Conservation (phyloP, 2,888 invertebrate species). For the Machimus atricapillus region DNA sequence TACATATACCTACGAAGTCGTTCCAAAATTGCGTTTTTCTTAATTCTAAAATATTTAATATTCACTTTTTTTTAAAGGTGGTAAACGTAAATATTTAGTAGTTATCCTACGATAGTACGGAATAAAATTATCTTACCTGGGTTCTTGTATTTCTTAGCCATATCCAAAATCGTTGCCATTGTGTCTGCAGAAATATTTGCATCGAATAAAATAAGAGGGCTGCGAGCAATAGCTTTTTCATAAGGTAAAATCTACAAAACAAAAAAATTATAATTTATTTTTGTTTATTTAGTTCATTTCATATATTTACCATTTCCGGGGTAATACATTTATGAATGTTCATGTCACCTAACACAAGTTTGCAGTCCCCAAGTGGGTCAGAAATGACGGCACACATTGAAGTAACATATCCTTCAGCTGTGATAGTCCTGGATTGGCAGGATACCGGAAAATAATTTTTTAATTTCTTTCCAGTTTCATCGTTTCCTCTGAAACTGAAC, state of each 20-base stretch:
- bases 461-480: constrained; percentile 65
- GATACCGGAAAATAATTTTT: constrained; percentile 56
- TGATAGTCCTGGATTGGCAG: constrained; percentile 53
- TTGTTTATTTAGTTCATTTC: not conserved
- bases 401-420: constrained; percentile 60
- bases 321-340: constrained; percentile 75
- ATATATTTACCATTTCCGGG: constrained; percentile 67
- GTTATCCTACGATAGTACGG: not conserved
- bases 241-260: constrained; percentile 67
- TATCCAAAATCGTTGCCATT: constrained; percentile 69
- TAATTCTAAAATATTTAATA: no score
- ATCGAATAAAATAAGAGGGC: constrained; percentile 83
- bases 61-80: no score
- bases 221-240: constrained; percentile 66
- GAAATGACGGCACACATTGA: constrained; percentile 81
- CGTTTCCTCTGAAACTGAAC: constrained; percentile 77
- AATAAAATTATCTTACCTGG: constrained; percentile 59
- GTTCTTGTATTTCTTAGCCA: constrained; percentile 69
- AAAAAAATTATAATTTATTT: not conserved
- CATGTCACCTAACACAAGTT: constrained; percentile 86
- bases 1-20: no score
- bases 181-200: constrained; percentile 78
- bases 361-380: constrained; percentile 77
- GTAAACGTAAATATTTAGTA: not conserved
- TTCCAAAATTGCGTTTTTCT: no score